These are phyloP conservation scores for Rhinopomastus cyanomelas DNA, from an alignment of 2,113 vertebrate species.

Conservation along the genomic window DNA sequence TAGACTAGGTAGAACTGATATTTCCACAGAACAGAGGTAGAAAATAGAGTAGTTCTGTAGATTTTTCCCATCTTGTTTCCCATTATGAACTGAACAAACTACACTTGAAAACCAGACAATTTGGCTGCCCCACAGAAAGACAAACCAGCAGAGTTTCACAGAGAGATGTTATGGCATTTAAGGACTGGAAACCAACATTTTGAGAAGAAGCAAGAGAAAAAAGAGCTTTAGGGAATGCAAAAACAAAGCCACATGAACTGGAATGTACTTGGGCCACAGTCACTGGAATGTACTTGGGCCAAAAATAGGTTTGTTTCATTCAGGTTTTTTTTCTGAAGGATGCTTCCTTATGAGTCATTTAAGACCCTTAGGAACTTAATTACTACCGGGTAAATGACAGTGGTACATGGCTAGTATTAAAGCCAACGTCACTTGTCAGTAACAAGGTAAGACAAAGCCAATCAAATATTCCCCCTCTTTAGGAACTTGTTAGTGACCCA, in stretches of 20 bases:
- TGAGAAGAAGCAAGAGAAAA: neutral
- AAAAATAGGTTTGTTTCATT: neutral
- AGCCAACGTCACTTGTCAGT: neutral
- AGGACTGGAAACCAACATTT: neutral
- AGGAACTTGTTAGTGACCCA: neutral
- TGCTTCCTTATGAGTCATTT: neutral
- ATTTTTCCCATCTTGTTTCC: neutral
- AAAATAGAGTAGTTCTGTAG: neutral
- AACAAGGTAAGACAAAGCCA: neutral
- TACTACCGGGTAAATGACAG: neutral
- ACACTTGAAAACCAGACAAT: neutral
- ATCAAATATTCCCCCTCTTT: neutral
- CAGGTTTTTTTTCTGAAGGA: neutral
- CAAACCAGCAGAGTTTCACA: neutral
- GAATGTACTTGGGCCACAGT: no score
- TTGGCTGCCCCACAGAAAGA: neutral
- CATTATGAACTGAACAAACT: neutral
- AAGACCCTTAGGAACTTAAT: neutral
- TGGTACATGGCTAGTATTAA: neutral
- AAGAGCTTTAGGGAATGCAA: neutral
- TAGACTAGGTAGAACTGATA: neutral
- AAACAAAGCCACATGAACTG: neutral
- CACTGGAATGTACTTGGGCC: neutral
- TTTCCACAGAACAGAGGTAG: neutral
- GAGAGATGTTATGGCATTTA: neutral